phyloP scores from a whole-genome alignment of 1,140 invertebrate genomes.

The Harpegnathos saltator region DNA sequence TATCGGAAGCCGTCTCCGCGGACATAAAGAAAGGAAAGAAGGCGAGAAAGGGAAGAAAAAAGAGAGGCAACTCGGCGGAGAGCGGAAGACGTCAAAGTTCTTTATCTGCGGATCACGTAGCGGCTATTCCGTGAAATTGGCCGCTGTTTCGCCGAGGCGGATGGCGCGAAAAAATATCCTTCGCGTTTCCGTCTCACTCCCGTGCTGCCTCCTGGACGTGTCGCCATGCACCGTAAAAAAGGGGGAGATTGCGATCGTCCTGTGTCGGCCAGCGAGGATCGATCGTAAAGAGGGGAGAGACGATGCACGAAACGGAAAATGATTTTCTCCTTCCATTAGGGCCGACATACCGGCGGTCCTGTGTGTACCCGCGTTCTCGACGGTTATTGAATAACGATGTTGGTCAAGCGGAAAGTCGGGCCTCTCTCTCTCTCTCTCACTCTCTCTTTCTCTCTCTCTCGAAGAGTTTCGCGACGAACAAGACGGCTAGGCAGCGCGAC shows the following conservation, averaged over 20 bases:
- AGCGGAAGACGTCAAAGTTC: slow-evolving; percentile 52
- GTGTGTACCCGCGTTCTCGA: not conserved
- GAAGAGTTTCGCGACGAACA: not conserved
- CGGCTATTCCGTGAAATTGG: slow-evolving; percentile 62
- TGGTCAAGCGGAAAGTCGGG: slow-evolving; percentile 3
- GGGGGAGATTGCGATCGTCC: slow-evolving; percentile 41
- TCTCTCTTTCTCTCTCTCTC: no score
- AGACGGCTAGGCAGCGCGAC: not conserved
- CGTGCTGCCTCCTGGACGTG: slow-evolving; percentile 53
- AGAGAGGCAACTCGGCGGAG: slow-evolving; percentile 10
- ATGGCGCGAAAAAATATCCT: slow-evolving; percentile 65
- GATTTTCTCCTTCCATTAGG: slow-evolving; percentile 41
- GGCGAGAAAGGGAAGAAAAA: slow-evolving; percentile 1
- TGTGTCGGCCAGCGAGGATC: slow-evolving; percentile 26
- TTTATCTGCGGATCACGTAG: slow-evolving; percentile 63
- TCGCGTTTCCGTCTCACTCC: slow-evolving; percentile 46
- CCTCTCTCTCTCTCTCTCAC: no score
- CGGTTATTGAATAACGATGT: slow-evolving; percentile 31
- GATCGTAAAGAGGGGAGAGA: slow-evolving; percentile 9
- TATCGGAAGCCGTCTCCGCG: slow-evolving; percentile 44
- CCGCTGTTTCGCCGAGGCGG: slow-evolving; percentile 46
- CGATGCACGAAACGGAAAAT: slow-evolving; percentile 38
- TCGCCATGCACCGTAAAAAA: slow-evolving; percentile 49
- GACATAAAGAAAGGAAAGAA: slow-evolving; percentile 17
- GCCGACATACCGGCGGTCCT: not conserved